These are phyloP conservation scores for Lophius americanus DNA, from an alignment of 2,797 vertebrate genomes.

Conservation along the genomic window DNA sequence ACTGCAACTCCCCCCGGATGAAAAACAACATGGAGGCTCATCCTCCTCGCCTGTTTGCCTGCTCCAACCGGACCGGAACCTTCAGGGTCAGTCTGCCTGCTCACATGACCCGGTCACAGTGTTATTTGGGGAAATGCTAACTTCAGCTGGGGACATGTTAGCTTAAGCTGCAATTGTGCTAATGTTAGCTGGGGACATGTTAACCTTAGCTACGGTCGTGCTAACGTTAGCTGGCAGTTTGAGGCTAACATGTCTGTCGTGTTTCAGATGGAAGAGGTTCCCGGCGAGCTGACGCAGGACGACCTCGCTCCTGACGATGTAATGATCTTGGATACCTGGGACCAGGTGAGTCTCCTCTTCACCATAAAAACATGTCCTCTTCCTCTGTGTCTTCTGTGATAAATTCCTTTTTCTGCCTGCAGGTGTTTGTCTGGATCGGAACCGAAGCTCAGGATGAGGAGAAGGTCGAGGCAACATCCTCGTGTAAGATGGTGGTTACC, in stretches of 20 bases:
- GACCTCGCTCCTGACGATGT: constrained; percentile 77
- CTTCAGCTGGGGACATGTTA: no score
- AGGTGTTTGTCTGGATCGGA: constrained; percentile 57
- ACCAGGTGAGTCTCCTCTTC: constrained; percentile 61
- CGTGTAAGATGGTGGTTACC: constrained; percentile 24
- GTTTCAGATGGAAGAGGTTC: constrained; percentile 83
- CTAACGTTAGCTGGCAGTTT: not conserved
- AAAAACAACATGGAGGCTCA: constrained; percentile 75
- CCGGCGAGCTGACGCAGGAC: constrained; percentile 76
- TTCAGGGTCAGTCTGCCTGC: constrained; percentile 52
- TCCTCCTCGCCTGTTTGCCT: constrained; percentile 75
- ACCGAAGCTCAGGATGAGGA: constrained; percentile 22
- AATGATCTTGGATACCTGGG: constrained; percentile 78
- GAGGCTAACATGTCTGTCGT: no score
- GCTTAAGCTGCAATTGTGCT: no score
- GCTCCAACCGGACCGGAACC: constrained; percentile 76
- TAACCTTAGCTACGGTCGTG: no score
- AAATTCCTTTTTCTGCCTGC: not conserved
- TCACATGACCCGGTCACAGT: not conserved
- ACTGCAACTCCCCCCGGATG: constrained; percentile 54
- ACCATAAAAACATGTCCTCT: not conserved
- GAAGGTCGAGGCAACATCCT: not conserved
- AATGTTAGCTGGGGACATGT: no score
- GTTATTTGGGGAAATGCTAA: no score
- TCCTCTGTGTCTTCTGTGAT: not conserved